Conservation (phyloP, 2,888 invertebrate species). For the Isoperla grammatica region DNA sequence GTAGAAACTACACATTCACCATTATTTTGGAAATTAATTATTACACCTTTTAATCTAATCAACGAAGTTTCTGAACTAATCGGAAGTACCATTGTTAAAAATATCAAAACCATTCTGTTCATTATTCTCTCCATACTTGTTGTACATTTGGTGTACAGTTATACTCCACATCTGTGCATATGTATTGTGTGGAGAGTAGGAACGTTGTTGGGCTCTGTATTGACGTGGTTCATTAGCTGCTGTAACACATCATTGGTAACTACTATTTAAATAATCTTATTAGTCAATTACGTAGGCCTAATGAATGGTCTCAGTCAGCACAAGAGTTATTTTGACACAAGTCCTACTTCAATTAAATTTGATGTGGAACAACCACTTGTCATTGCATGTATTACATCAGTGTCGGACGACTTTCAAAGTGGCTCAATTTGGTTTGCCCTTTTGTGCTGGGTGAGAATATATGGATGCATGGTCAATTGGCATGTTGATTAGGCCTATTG, state of each 20-base stretch:
- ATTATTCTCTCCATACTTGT: slow-evolving; percentile 45
- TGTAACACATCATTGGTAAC: slow-evolving; percentile 42
- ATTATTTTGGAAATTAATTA: slow-evolving; percentile 53
- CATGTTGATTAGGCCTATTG: too few species aligned
- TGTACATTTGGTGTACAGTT: slow-evolving; percentile 60
- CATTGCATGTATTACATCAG: too few species aligned
- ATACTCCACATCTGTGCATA: slow-evolving; percentile 61
- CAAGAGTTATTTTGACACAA: too few species aligned
- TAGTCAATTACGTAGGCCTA: too few species aligned
- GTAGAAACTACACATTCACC: slow-evolving; percentile 63
- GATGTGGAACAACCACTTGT: too few species aligned
- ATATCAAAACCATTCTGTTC: slow-evolving; percentile 55
- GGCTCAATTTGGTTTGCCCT: too few species aligned
- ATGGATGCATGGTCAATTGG: too few species aligned
- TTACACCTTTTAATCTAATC: slow-evolving; percentile 69
- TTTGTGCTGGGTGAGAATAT: too few species aligned
- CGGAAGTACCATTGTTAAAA: slow-evolving; percentile 62
- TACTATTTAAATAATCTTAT: slow-evolving; percentile 38
- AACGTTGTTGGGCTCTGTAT: slow-evolving; percentile 33
- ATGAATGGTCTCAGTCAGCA: too few species aligned
- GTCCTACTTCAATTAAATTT: too few species aligned
- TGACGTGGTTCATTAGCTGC: slow-evolving; percentile 41
- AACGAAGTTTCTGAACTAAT: slow-evolving; percentile 70
- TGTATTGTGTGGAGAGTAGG: slow-evolving; percentile 52
- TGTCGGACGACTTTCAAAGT: too few species aligned